A percentile compares a stretch with the other conserved stretches of the same genome.
phyloP scores from a whole-genome alignment of 2,797 vertebrate species.

The Pagetopsis macropterus region DNA sequence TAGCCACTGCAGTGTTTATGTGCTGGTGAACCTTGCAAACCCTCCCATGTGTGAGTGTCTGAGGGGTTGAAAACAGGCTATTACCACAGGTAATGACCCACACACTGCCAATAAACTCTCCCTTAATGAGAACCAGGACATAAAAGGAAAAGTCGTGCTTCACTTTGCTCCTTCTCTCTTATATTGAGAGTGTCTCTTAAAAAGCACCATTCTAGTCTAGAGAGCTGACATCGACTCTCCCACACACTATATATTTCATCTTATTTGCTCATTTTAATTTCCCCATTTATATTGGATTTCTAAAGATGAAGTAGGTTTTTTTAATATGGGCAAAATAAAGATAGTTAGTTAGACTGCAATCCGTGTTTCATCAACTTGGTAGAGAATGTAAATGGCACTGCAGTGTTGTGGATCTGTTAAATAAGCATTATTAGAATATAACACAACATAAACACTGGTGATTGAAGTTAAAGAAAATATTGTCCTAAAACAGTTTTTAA shows the following conservation, averaged over 20 bases:
- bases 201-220: slow-evolving; percentile 22
- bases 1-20: slow-evolving; percentile 56
- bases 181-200: slow-evolving; percentile 50
- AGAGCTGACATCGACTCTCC: slow-evolving; percentile 21
- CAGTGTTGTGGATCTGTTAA: too few species aligned
- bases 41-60: slow-evolving; percentile 67
- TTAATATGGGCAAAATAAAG: slow-evolving; percentile 14
- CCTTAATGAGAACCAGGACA: slow-evolving; percentile 73
- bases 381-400: slow-evolving; percentile 13
- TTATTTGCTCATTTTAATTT: slow-evolving; percentile 27
- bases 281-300: slow-evolving; percentile 13
- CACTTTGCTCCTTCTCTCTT: slow-evolving; percentile 41
- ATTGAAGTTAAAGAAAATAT: too few species aligned
- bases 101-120: slow-evolving; percentile 77
- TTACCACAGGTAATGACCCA: slow-evolving; percentile 80
- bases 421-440: too few species aligned
- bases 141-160: slow-evolving; percentile 59
- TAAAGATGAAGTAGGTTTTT: background rate
- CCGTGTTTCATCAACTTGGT: slow-evolving; percentile 19
- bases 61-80: slow-evolving; percentile 72
- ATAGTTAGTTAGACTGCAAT: slow-evolving; percentile 6
- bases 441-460: too few species aligned
- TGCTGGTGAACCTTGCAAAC: slow-evolving; percentile 64
- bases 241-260: slow-evolving; percentile 25
- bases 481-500: too few species aligned